These are phyloP conservation scores for Pollicipes pollicipes DNA, from an alignment of 1,140 invertebrate genomes.

Conservation along the genomic window DNA sequence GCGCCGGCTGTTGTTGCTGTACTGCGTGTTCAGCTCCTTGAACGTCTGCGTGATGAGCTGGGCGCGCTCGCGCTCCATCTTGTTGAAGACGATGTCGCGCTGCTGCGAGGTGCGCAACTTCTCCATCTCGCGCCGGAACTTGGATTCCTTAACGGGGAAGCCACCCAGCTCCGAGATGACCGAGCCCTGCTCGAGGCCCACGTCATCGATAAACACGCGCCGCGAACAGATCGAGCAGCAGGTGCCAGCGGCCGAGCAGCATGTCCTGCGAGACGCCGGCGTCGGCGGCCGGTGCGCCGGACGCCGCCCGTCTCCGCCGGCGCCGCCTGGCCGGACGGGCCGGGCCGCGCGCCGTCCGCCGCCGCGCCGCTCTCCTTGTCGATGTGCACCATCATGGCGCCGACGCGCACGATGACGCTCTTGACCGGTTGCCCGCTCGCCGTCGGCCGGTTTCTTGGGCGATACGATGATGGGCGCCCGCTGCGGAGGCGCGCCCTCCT, in stretches of 20 bases:
- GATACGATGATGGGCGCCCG: slow-evolving; percentile 47
- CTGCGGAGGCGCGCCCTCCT: slow-evolving; percentile 7
- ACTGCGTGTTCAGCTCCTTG: slow-evolving; percentile 89
- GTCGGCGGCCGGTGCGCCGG: slow-evolving; percentile 10
- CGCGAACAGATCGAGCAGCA: slow-evolving; percentile 90
- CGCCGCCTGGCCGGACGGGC: slow-evolving; percentile 17
- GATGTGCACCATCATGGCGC: slow-evolving; percentile 25
- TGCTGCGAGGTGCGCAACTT: slow-evolving; percentile 86
- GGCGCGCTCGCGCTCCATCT: slow-evolving; percentile 78
- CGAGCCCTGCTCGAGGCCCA: slow-evolving; percentile 86
- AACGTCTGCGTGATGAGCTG: slow-evolving; percentile 80
- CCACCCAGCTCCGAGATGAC: slow-evolving; percentile 88
- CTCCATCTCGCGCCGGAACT: slow-evolving; percentile 95
- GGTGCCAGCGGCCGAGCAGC: slow-evolving; percentile 79
- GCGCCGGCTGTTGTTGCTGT: slow-evolving; percentile 64
- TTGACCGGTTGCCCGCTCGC: slow-evolving; percentile 32
- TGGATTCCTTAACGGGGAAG: slow-evolving; percentile 91
- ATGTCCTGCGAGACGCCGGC: slow-evolving; percentile 70
- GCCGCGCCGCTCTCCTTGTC: slow-evolving; percentile 14
- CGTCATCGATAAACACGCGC: slow-evolving; percentile 92
- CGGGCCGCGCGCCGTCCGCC: slow-evolving; percentile 8
- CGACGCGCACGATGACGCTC: slow-evolving; percentile 76
- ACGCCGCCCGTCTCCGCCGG: slow-evolving; percentile 13
- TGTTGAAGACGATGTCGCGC: slow-evolving; percentile 53
- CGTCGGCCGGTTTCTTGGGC: slow-evolving; percentile 3